Percentiles rank a stretch among this genome's conserved stretches.
Evolutionary conservation across 2,888 invertebrate species (phyloP).

Genomic region (Penaeus monodon): DNA sequence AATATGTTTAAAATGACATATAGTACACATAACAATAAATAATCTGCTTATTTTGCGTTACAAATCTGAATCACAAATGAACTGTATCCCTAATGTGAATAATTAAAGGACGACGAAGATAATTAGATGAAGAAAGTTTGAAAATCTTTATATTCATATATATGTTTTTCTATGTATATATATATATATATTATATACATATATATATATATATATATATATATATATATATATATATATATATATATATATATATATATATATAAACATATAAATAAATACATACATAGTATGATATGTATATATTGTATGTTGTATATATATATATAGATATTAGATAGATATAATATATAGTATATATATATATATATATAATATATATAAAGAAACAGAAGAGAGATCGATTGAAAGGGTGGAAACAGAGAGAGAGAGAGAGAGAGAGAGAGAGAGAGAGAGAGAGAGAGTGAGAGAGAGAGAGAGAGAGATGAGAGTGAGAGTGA

Average conservation of each 20-base stretch:
- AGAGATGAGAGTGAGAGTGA: not conserved
- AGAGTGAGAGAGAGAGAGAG: not conserved
- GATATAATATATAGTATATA: conserved; percentile 17
- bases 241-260: conserved; percentile 26
- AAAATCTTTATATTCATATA: conserved; percentile 10
- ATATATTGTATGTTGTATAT: not conserved
- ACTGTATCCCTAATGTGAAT: no score
- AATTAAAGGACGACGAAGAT: no score
- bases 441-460: not conserved
- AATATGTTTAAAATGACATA: no score
- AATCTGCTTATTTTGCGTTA: no score
- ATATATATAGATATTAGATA: conserved; percentile 1
- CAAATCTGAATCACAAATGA: no score
- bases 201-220: not conserved
- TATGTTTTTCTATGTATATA: not conserved
- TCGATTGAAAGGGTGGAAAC: not conserved
- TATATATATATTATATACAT: conserved; percentile 12
- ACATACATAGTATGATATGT: conserved; percentile 8
- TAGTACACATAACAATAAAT: no score
- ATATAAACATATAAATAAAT: conserved; percentile 1
- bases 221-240: conserved; percentile 14
- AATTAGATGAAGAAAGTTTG: no score
- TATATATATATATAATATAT: conserved; percentile 7
- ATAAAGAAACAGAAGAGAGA: not conserved
- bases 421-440: not conserved